Conservation (phyloP, 2,113 vertebrate genomes). For the Pygoscelis adeliae region DNA sequence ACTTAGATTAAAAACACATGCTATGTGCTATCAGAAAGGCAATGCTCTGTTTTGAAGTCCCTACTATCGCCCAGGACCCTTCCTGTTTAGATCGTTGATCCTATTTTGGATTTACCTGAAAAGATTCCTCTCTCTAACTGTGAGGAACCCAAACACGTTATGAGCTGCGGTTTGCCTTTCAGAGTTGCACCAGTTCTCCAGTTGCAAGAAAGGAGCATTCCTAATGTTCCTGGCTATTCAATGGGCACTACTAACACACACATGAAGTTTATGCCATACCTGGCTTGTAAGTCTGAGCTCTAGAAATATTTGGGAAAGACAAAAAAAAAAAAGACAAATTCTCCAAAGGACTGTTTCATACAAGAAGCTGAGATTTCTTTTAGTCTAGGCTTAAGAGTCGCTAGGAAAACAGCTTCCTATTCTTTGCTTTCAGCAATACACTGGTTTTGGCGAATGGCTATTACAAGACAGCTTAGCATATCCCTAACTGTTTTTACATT, state of each 20-base stretch:
- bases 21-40: background rate
- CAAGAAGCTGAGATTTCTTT: background rate
- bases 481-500: background rate
- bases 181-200: background rate
- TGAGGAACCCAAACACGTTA: background rate
- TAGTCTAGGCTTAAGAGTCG: background rate
- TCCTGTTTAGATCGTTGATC: no score
- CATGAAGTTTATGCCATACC: background rate
- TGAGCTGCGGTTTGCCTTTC: background rate
- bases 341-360: background rate
- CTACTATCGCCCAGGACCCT: background rate
- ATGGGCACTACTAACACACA: background rate
- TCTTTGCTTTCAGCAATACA: background rate
- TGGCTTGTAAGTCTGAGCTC: background rate
- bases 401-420: background rate
- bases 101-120: background rate
- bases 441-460: background rate
- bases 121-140: background rate
- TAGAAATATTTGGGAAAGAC: background rate
- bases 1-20: background rate
- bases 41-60: background rate
- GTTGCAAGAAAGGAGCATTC: background rate
- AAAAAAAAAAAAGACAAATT: background rate
- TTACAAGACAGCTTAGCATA: background rate
- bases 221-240: background rate